phyloP scores from a whole-genome alignment of 1,140 invertebrate genomes.

The Delia radicum region DNA sequence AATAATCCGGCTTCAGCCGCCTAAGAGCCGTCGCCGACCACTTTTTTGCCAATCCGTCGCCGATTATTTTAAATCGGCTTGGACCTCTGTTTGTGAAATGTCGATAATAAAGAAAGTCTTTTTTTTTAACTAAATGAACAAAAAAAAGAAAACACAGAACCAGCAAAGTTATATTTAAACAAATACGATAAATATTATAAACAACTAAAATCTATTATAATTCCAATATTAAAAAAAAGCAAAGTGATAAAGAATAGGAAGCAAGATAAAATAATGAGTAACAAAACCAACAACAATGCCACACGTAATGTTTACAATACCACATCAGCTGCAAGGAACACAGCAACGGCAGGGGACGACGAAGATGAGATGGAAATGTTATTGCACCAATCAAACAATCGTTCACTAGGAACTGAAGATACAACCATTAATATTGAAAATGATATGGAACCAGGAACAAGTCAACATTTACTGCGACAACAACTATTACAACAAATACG shows the following conservation, averaged over 20 bases:
- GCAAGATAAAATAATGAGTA: neutral
- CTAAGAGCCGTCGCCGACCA: too few relatives aligned
- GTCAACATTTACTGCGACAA: neutral
- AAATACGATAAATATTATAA: neutral
- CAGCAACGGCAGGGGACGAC: neutral
- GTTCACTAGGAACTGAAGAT: neutral
- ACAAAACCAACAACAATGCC: neutral
- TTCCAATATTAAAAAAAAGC: neutral
- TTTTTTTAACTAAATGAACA: neutral
- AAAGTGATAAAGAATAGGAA: neutral
- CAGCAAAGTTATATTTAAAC: too few relatives aligned
- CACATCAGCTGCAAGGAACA: neutral
- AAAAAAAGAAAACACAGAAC: neutral
- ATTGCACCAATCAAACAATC: neutral
- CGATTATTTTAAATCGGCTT: too few relatives aligned
- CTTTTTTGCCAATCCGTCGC: too few relatives aligned
- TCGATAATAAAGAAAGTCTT: neutral
- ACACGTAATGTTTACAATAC: conserved; percentile 12
- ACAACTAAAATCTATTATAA: neutral
- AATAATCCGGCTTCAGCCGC: too few relatives aligned
- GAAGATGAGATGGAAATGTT: conserved; percentile 10
- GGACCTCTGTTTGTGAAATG: too few relatives aligned
- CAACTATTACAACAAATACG: neutral
- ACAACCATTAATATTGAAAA: conserved; percentile 1
- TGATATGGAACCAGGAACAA: neutral